These are phyloP conservation scores for Ectropis crepuscularia DNA, from an alignment of 2,888 invertebrate genomes.

Conservation along the genomic window DNA sequence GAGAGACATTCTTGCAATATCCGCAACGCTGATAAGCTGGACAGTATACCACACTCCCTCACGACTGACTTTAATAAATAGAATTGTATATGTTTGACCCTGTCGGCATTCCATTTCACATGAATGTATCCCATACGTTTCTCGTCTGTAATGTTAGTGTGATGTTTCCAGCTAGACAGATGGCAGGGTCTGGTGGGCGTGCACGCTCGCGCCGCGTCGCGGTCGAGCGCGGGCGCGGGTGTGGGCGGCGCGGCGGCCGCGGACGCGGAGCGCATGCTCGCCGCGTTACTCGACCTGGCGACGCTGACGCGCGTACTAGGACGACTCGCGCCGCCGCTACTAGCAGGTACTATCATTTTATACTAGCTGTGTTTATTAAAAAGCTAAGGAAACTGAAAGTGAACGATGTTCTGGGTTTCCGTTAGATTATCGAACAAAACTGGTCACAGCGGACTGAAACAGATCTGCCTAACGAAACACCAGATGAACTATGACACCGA, in stretches of 20 bases:
- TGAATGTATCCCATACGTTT: neutral
- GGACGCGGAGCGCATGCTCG: conserved; percentile 70
- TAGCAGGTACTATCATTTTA: conserved; percentile 55
- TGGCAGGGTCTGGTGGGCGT: conserved; percentile 79
- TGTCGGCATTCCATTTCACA: neutral
- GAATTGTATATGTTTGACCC: too few relatives aligned
- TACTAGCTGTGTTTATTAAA: neutral
- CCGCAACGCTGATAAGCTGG: too few relatives aligned
- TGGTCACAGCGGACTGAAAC: too few relatives aligned
- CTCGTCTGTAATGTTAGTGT: neutral
- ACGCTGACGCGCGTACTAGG: conserved; percentile 78
- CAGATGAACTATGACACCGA: too few relatives aligned
- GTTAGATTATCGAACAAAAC: too few relatives aligned
- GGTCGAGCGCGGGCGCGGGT: conserved; percentile 64
- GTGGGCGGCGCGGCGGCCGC: conserved; percentile 53
- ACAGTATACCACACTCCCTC: too few relatives aligned
- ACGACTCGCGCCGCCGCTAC: conserved; percentile 72
- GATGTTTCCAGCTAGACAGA: conserved; percentile 64
- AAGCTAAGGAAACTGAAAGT: too few relatives aligned
- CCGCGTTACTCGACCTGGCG: conserved; percentile 77
- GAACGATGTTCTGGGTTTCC: too few relatives aligned
- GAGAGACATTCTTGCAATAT: too few relatives aligned
- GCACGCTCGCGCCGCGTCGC: conserved; percentile 69
- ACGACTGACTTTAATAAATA: too few relatives aligned
- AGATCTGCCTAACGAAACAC: too few relatives aligned